Conservation (phyloP, 2,113 vertebrate genomes). For the Andinoacara biseriatus region DNA sequence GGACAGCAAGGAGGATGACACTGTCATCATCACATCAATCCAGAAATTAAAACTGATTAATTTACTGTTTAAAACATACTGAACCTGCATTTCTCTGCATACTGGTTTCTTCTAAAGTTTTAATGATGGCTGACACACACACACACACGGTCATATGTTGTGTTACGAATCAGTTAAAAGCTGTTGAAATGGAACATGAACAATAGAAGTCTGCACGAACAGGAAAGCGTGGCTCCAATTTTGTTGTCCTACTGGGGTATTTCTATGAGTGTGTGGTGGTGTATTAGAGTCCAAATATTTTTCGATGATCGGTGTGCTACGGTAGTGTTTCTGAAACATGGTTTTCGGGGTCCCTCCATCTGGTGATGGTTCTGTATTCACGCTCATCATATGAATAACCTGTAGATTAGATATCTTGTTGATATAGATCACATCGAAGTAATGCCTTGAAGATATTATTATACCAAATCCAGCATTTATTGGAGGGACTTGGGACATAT, state of each 20-base stretch:
- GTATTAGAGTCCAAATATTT: conserved; percentile 67
- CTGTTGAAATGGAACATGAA: conserved; percentile 4
- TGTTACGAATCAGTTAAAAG: conserved; percentile 23
- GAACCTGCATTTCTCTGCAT: conserved; percentile 30
- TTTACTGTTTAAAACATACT: conserved; percentile 13
- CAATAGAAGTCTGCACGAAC: background rate
- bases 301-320: conserved; percentile 60
- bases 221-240: conserved; percentile 32
- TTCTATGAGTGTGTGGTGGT: conserved; percentile 56
- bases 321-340: conserved; percentile 61
- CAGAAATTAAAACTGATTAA: conserved; percentile 28
- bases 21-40: conserved; percentile 5
- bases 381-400: conserved; percentile 48
- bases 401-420: conserved; percentile 66
- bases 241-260: conserved; percentile 34
- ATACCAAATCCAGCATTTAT: conserved; percentile 68
- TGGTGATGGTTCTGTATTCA: conserved; percentile 61
- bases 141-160: background rate
- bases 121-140: background rate
- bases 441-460: conserved; percentile 60
- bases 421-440: conserved; percentile 56
- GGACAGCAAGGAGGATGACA: conserved; percentile 22
- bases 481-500: conserved; percentile 38
- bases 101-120: conserved; percentile 34
- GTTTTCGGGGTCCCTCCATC: conserved; percentile 52